These are phyloP conservation scores for Orgyia antiqua DNA, from an alignment of 2,888 invertebrate genomes.

Conservation along the genomic window DNA sequence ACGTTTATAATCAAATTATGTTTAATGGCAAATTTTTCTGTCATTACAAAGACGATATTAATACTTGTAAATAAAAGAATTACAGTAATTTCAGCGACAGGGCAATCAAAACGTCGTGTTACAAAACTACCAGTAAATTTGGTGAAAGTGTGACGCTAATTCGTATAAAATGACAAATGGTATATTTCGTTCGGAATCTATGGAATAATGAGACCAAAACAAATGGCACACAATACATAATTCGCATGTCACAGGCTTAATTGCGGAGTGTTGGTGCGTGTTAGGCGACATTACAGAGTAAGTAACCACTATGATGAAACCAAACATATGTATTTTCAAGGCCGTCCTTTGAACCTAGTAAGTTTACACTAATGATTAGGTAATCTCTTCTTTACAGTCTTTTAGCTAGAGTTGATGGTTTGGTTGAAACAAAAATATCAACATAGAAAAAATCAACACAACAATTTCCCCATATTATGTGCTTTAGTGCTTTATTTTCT, in stretches of 20 bases:
- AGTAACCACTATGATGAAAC: too few species aligned
- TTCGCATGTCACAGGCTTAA: constrained; percentile 52
- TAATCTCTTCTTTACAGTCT: too few species aligned
- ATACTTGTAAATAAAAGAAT: constrained; percentile 44
- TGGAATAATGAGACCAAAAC: constrained; percentile 52
- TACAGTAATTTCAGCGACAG: constrained; percentile 41
- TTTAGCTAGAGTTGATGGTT: too few species aligned
- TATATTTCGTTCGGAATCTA: constrained; percentile 35
- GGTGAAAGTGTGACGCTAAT: constrained; percentile 72
- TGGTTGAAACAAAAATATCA: too few species aligned
- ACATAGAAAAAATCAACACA: too few species aligned
- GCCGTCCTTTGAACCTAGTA: too few species aligned
- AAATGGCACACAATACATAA: constrained; percentile 51
- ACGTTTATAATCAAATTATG: constrained; percentile 28
- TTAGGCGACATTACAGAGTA: constrained; percentile 33
- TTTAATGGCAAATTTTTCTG: constrained; percentile 27
- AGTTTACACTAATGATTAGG: too few species aligned
- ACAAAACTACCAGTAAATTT: constrained; percentile 58
- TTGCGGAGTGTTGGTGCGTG: constrained; percentile 29
- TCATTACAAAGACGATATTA: constrained; percentile 32
- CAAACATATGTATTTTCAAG: too few species aligned
- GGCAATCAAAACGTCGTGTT: constrained; percentile 54
- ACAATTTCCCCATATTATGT: too few species aligned
- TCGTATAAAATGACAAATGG: constrained; percentile 67
- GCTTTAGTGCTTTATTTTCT: too few species aligned